A percentile compares a stretch with the other conserved stretches of the same genome.
These are phyloP conservation scores for Dasysyrphus albostriatus DNA, from an alignment of 2,888 invertebrate species.

Conservation along the genomic window DNA sequence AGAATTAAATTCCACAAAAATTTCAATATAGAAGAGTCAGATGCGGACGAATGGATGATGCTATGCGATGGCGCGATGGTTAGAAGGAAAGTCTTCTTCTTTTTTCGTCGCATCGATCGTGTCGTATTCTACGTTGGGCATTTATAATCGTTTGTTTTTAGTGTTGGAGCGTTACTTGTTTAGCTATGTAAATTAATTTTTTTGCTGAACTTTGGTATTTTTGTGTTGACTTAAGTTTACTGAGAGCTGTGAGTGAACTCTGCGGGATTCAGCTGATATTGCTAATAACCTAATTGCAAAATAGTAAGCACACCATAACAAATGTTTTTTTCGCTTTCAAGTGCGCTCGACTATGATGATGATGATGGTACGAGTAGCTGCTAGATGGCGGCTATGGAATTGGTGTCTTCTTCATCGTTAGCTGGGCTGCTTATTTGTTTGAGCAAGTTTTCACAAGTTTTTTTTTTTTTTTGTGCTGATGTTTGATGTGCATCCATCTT, in stretches of 20 bases:
- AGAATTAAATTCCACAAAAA: conserved; percentile 21
- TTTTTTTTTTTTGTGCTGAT: no score
- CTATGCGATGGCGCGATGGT: background rate
- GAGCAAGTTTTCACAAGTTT: conserved; percentile 48
- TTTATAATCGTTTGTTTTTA: conserved; percentile 17
- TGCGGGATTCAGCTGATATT: conserved; percentile 36
- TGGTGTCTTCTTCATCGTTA: conserved; percentile 58
- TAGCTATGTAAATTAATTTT: conserved; percentile 60
- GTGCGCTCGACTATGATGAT: conserved; percentile 28
- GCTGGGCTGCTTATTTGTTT: conserved; percentile 41
- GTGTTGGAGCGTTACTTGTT: conserved; percentile 44
- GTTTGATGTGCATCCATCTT: conserved; percentile 41
- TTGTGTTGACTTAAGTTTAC: conserved; percentile 24
- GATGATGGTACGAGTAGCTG: background rate
- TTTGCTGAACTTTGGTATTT: conserved; percentile 70
- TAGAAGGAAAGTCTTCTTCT: conserved; percentile 10
- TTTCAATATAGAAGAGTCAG: conserved; percentile 18
- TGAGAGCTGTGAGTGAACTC: background rate
- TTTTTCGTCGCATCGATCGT: conserved; percentile 2
- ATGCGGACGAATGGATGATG: background rate
- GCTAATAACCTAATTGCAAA: conserved; percentile 66
- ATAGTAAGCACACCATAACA: conserved; percentile 48
- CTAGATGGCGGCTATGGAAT: background rate
- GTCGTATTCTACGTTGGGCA: background rate
- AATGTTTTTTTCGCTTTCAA: conserved; percentile 20